phyloP scores from a whole-genome alignment of 2,113 vertebrate species.

The Prunella fulvescens region DNA sequence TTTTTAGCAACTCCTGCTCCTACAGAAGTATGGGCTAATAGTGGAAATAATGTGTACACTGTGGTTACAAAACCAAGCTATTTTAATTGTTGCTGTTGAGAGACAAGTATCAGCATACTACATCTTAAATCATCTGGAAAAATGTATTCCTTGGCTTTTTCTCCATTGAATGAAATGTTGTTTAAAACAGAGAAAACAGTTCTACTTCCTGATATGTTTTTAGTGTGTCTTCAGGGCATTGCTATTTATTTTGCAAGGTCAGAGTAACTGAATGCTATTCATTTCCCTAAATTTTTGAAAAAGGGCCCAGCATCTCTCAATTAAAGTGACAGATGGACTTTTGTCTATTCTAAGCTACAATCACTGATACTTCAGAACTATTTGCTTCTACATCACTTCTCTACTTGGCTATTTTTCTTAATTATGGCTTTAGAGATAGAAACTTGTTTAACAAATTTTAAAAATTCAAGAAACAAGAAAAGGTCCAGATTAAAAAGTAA shows the following conservation, averaged over 20 bases:
- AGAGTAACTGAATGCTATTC: background rate
- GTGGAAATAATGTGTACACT: background rate
- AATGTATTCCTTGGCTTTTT: constrained; percentile 49
- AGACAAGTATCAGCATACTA: constrained; percentile 43
- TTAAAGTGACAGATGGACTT: background rate
- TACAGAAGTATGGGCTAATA: background rate
- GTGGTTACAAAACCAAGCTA: constrained; percentile 4
- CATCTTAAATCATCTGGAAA: constrained; percentile 53
- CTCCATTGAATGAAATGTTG: constrained; percentile 31
- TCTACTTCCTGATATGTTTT: constrained; percentile 44
- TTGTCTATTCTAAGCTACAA: background rate
- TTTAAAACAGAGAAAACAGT: constrained; percentile 21
- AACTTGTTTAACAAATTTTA: background rate
- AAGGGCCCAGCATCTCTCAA: background rate
- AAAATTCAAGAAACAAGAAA: background rate
- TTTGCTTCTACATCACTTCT: background rate
- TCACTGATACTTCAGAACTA: background rate
- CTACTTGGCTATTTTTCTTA: background rate
- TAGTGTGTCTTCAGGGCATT: constrained; percentile 25
- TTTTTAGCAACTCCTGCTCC: background rate
- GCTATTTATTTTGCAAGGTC: constrained; percentile 51
- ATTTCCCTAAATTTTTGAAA: constrained; percentile 36
- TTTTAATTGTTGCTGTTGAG: constrained; percentile 62
- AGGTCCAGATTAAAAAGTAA: background rate
- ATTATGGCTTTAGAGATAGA: background rate